These are phyloP conservation scores for Microdon myrmicae DNA, from an alignment of 2,888 invertebrate species.

Conservation along the genomic window DNA sequence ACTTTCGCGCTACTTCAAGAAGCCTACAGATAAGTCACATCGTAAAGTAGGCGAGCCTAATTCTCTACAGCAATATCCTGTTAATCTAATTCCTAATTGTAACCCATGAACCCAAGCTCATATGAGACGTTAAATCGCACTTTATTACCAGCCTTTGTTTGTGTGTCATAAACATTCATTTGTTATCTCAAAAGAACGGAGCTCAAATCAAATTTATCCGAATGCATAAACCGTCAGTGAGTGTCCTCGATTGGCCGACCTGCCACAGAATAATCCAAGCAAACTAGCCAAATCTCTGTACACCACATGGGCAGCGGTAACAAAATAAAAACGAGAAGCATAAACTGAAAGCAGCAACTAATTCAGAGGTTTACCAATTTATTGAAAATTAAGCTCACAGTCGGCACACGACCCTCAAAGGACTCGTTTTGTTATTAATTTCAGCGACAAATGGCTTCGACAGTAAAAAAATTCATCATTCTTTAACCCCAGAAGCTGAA, in stretches of 20 bases:
- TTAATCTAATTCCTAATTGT: neutral
- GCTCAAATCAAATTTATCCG: conserved; percentile 18
- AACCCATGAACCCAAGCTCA: no score
- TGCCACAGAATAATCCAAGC: no score
- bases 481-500: conserved; percentile 1
- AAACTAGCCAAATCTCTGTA: neutral
- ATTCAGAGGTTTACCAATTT: conserved; percentile 34
- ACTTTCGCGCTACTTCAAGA: no score
- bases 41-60: no score
- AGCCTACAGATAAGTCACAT: no score
- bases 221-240: no score
- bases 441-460: conserved; percentile 39
- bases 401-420: neutral
- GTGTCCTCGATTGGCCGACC: no score
- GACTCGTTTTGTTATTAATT: conserved; percentile 37
- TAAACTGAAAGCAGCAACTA: conserved; percentile 16
- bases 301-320: neutral
- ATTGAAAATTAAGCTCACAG: conserved; percentile 42
- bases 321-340: conserved; percentile 4
- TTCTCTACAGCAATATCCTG: neutral
- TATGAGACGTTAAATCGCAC: no score
- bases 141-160: conserved; percentile 15
- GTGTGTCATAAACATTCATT: conserved; percentile 15
- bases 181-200: conserved; percentile 22
- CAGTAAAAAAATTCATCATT: conserved; percentile 40